phyloP scores from a whole-genome alignment of 2,113 vertebrate species.

The Mesembrinibis cayennensis region DNA sequence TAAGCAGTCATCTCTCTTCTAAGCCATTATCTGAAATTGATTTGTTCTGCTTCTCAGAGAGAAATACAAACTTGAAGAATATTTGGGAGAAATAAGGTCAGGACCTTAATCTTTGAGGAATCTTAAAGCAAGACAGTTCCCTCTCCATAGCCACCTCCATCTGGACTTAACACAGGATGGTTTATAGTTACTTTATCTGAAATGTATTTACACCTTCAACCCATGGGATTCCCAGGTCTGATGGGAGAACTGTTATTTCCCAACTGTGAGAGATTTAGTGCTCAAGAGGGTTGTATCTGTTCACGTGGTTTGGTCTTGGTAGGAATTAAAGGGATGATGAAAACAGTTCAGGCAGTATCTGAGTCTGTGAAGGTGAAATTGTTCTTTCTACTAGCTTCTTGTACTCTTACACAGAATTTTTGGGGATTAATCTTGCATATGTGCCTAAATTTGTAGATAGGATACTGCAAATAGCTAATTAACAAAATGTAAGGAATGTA shows the following conservation, averaged over 20 bases:
- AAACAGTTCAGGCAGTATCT: not conserved
- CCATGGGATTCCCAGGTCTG: not conserved
- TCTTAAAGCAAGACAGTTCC: not conserved
- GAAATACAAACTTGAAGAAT: slow-evolving; percentile 33
- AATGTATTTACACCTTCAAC: slow-evolving; percentile 3
- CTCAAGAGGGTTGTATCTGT: not conserved
- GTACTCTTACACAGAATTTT: not conserved
- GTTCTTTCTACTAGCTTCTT: not conserved
- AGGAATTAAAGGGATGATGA: not conserved
- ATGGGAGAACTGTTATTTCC: not conserved
- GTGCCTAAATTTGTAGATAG: not conserved
- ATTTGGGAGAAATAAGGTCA: slow-evolving; percentile 25
- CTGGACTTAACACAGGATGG: not conserved
- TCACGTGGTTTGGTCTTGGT: not conserved
- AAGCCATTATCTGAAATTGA: slow-evolving; percentile 18
- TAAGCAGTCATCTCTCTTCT: slow-evolving; percentile 4
- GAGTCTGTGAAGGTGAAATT: not conserved
- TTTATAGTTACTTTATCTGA: slow-evolving; percentile 5
- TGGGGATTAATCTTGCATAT: not conserved
- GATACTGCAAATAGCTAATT: not conserved
- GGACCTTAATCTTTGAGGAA: slow-evolving; percentile 42
- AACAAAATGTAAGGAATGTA: not conserved
- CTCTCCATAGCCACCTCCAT: not conserved
- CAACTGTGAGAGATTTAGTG: not conserved
- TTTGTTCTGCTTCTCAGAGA: slow-evolving; percentile 31